Base-by-base conservation (phyloP, 1,140 invertebrate species). In the Orius insidiosus region DNA sequence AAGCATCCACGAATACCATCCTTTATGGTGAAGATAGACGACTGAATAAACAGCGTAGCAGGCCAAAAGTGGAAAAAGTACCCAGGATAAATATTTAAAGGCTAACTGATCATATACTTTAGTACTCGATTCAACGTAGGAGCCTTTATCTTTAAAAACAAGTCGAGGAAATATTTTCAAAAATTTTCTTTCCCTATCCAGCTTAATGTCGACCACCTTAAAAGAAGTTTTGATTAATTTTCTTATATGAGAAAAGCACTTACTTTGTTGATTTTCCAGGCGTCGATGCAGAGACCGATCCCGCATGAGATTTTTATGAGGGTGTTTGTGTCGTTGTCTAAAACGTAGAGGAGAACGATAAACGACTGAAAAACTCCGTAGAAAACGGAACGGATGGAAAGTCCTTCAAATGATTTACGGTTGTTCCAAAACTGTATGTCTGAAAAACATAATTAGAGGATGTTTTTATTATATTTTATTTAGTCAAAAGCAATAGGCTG, bases 361-460 rank as follows among this genome's bases (percentile, higher is more conserved):
- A 94, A 58, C 0, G 90, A 90, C 60, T 98, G 94, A 61, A 98
- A 95, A 0, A 98, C 92, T 58, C 93, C 94, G 64, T 98, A 98
- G 63, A 98, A 95, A n/a, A 99, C 92, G 0, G 92, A 95, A 50
- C 94, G 75, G 7, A 98, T 94, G 0, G 93, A 98, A 5, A 99
- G 67, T 36, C 95, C 95, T 69, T 98, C 95, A 19, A 98, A 66
- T 4, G 89, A 93, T 61, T 97, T 89, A 32, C 94, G 72, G 57
- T 95, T 94, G 51, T 93, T 92, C 96, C 96, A 99, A 61, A 99
- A 99, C 67, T 99, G 95, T 58, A 99, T 98, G 66, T 99, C 84
- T 83, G 61, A 34, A 68, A 54, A 51, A 55, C 49, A 47, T 54
- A 58, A 56, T 45, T 43, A 49, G 34, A 33, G n/a, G n/a, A n/a